Evolutionary conservation across 2,797 vertebrate genomes (phyloP).

Genomic region (Oreonectes daqikongensis): DNA sequence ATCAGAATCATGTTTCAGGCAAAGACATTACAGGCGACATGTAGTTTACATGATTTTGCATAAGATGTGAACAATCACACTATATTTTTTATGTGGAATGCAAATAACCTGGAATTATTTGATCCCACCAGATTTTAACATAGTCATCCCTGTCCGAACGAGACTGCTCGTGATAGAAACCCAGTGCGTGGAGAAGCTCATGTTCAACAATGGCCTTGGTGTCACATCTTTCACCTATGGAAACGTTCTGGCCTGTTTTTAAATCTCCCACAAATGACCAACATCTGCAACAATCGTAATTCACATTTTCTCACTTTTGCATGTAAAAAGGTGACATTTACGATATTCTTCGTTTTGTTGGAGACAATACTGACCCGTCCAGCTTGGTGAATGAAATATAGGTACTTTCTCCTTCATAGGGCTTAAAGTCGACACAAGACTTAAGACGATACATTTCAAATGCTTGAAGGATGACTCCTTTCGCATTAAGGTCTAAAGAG

Average conservation of each 20-base stretch:
- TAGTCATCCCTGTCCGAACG: constrained; percentile 88
- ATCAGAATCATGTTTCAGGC: neutral
- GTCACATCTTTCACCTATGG: constrained; percentile 83
- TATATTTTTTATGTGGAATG: neutral
- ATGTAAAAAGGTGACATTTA: no score
- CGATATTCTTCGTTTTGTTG: no score
- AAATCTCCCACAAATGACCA: constrained; percentile 88
- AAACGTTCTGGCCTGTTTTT: constrained; percentile 81
- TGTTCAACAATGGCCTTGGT: constrained; percentile 84
- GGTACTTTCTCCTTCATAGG: constrained; percentile 84
- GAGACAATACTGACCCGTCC: constrained; percentile 79
- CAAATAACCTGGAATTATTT: constrained; percentile 81
- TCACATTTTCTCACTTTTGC: constrained; percentile 24
- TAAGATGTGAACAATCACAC: neutral
- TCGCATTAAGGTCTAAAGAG: constrained; percentile 87
- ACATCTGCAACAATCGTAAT: constrained; percentile 71
- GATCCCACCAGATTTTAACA: constrained; percentile 87
- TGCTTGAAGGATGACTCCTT: constrained; percentile 86
- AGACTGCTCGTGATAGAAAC: constrained; percentile 90
- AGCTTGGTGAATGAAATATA: constrained; percentile 84
- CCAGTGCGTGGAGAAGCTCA: constrained; percentile 87
- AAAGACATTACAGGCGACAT: neutral
- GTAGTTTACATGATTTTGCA: neutral
- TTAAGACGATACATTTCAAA: constrained; percentile 91
- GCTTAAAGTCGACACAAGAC: constrained; percentile 92